A percentile compares a stretch with the other conserved stretches of the same genome.
These are phyloP conservation scores for Sycophila texana DNA, from an alignment of 2,888 invertebrate species.

Conservation along the genomic window DNA sequence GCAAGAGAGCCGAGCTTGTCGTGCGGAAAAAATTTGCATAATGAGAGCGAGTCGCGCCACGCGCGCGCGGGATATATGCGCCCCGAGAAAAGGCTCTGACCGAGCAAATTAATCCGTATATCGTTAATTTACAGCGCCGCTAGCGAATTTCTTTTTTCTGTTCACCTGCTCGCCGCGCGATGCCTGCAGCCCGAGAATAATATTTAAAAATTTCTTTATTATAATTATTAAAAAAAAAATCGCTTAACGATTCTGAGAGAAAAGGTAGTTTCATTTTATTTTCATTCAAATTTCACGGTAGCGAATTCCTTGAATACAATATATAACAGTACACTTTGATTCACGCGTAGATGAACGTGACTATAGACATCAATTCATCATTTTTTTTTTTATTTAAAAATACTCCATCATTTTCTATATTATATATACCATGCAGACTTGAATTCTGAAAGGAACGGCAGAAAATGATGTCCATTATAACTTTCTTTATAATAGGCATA, in stretches of 20 bases:
- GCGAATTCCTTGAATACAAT: no score
- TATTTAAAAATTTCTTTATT: conserved; percentile 1
- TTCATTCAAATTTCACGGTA: no score
- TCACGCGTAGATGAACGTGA: no score
- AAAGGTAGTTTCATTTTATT: neutral
- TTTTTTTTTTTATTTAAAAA: no score
- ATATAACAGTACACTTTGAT: no score
- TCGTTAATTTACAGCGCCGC: conserved; percentile 22
- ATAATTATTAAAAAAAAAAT: neutral
- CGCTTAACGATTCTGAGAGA: no score
- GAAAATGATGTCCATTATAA: neutral
- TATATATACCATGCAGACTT: neutral
- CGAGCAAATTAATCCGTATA: conserved; percentile 27
- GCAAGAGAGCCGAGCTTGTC: neutral
- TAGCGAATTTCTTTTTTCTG: neutral
- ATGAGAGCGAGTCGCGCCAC: conserved; percentile 32
- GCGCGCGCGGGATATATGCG: neutral
- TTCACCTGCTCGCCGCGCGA: neutral
- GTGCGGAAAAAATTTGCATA: conserved; percentile 36
- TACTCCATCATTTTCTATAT: neutral
- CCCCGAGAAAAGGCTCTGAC: conserved; percentile 31
- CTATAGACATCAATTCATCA: no score
- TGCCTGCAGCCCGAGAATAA: neutral
- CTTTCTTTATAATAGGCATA: no score
- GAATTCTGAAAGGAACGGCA: neutral